A percentile compares a stretch with the other conserved stretches of the same genome.
phyloP scores from a whole-genome alignment of 2,888 invertebrate genomes.

The Allolobophora icterica region DNA sequence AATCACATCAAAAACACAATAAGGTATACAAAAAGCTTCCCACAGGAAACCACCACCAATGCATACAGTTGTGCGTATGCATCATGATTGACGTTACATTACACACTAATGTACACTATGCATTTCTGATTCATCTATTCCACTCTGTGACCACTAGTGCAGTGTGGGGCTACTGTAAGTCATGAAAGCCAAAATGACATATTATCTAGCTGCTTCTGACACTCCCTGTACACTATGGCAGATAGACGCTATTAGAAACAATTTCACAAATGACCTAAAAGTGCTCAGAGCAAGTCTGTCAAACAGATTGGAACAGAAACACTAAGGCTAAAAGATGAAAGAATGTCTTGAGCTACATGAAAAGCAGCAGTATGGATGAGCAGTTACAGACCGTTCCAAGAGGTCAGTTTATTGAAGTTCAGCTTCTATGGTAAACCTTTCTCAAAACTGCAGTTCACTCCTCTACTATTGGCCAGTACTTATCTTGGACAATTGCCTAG shows the following conservation, averaged over 20 bases:
- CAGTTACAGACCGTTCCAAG: too few species aligned
- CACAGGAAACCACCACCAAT: not conserved
- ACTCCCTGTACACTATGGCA: too few species aligned
- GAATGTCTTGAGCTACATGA: not conserved
- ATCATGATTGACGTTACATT: not conserved
- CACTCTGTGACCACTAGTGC: not conserved
- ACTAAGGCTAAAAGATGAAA: not conserved
- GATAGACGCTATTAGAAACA: too few species aligned
- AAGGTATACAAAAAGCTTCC: not conserved
- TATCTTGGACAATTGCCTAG: not conserved
- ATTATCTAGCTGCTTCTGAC: too few species aligned
- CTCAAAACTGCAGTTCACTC: too few species aligned
- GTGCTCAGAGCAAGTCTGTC: not conserved
- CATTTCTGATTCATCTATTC: not conserved
- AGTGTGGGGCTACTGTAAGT: not conserved
- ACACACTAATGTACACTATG: not conserved
- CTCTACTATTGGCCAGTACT: not conserved
- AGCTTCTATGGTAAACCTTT: too few species aligned
- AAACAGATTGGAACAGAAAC: too few species aligned
- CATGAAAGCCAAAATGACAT: too few species aligned
- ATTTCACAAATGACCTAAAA: not conserved
- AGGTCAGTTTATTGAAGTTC: too few species aligned
- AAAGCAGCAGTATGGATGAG: not conserved
- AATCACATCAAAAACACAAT: not conserved
- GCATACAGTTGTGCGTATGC: not conserved